Base-by-base conservation (phyloP, 1,140 invertebrate species). In the Micrasema longulum region DNA sequence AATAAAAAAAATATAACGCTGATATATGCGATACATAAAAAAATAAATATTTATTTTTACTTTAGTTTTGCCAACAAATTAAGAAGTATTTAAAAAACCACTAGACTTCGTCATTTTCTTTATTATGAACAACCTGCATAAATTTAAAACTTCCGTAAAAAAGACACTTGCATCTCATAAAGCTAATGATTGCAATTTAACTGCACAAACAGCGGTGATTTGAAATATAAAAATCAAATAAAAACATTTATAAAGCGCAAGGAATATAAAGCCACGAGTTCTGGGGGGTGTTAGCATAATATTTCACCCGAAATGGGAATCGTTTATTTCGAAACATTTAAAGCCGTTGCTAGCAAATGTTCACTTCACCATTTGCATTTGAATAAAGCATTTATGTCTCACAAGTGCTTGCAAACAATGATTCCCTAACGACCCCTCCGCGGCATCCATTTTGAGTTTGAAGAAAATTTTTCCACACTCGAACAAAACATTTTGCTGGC, bases 321-420 rank as follows among this genome's bases (percentile, higher is more conserved):
- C 52, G 53, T 36, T 16, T 57, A 38, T 57, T 57, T 36, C n/a
- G 14, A 31, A 35, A 57, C 14, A 38, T 57, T 38, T 36, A 57
- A 57, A 38, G 53, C 53, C 31, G 48, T 67, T 36, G 35, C 35
- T 63, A 23, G 7, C 55, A n/a, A 48, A 63, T 41, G 31, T 64
- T 71, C 48, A 64, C 47, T 63, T 41, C 26, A 16, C 22, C 36
- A 71, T 71, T 71, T 66, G 62, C 69, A 71, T 71, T 26, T 57
- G 69, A 71, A 71, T 65, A 65, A 50, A 47, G 36, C 60, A 53
- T 67, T 67, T 65, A 50, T 53, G 35, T 53, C 18, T 67, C 65
- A 43, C 65, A 67, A 67, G 65, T 67, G 65, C 48, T 31, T 36
- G 50, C 69, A 71, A 71, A 71, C 69, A 71, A 71, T 71, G 69